Evolutionary conservation across 2,797 vertebrate species (phyloP), one percentile per base, ranked within the genome.

Genomic region (Cyprinodon diabolis): DNA sequence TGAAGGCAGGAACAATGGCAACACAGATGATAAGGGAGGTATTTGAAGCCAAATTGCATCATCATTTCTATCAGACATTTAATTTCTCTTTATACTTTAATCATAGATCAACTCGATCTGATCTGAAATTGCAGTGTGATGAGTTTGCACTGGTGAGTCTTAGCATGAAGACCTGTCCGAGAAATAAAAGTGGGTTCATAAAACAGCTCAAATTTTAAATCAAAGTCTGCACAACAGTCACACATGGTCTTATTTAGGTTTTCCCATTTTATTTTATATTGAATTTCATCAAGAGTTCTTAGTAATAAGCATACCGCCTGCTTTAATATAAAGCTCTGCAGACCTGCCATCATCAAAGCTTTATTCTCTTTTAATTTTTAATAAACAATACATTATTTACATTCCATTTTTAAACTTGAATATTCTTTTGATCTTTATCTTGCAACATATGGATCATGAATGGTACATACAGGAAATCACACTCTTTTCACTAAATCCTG

Each of bases 391-490:
- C 58, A 84, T 76, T 76, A 82, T 85, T 83, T 67, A 82, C 2
- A 70, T 69, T 76, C 54, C 51, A 73, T 71, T 73, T 71, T 68
- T 83, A 87, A 47, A 13, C 56, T 40, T 15, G 12, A n/a, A 66
- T 66, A 67, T 65, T 55, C 71, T 71, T 88, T 87, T 87, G 75
- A 90, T 88, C 81, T 71, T 25, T 58, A 75, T 77, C 73, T 47
- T 69, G 37, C 17, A 10, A 75, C 76, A 83, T 82, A 65, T 81
- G 72, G 65, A 72, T 83, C 76, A 76, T 57, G 74, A 76, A n/a
- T 62, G 30, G 71, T 81, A 73, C 47, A 37, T 60, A 57, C 21
- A 69, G 30, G n/a, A 69, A 14, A 25, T 21, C 55, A 23, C 19
- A 65, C 48, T 80, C 86, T 84, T 11, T 47, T 57, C 4, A 14